A percentile compares a stretch with the other conserved stretches of the same genome.
Evolutionary conservation across 2,888 invertebrate species (phyloP).

Genomic region (Sicus ferrugineus): DNA sequence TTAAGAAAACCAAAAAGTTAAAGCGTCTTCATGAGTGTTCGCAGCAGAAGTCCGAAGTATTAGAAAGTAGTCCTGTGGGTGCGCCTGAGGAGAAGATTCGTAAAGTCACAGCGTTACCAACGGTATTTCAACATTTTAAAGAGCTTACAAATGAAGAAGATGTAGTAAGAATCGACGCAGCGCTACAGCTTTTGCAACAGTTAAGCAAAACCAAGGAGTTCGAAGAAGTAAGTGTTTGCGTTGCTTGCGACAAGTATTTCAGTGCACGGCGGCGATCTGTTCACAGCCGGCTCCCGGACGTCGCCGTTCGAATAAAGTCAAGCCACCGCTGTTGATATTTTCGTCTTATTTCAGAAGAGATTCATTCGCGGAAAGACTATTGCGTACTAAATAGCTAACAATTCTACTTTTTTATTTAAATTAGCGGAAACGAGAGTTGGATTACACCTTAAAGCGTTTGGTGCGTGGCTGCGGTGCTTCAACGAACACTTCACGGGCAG

Average conservation of each 20-base stretch:
- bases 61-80: not conserved
- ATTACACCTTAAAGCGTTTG: constrained; percentile 74
- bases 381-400: not conserved
- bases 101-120: constrained; percentile 45
- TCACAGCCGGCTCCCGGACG: no score
- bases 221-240: constrained; percentile 47
- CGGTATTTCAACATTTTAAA: constrained; percentile 52
- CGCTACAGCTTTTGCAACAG: constrained; percentile 48
- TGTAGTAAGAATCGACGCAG: constrained; percentile 47
- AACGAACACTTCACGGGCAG: constrained; percentile 70
- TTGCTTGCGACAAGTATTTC: not conserved
- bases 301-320: no score
- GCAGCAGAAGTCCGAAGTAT: not conserved
- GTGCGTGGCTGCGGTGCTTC: constrained; percentile 78
- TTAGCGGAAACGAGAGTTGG: constrained; percentile 70
- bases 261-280: no score
- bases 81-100: constrained; percentile 28
- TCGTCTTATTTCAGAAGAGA: not conserved
- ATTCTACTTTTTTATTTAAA: constrained; percentile 38
- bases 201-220: constrained; percentile 45
- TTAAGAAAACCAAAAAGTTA: constrained; percentile 28
- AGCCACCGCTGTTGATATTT: no score
- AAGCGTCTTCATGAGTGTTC: constrained; percentile 18
- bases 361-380: not conserved
- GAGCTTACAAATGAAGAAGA: constrained; percentile 51